These are phyloP conservation scores for Platyscapa corneri DNA, from an alignment of 1,140 invertebrate genomes.

Conservation along the genomic window DNA sequence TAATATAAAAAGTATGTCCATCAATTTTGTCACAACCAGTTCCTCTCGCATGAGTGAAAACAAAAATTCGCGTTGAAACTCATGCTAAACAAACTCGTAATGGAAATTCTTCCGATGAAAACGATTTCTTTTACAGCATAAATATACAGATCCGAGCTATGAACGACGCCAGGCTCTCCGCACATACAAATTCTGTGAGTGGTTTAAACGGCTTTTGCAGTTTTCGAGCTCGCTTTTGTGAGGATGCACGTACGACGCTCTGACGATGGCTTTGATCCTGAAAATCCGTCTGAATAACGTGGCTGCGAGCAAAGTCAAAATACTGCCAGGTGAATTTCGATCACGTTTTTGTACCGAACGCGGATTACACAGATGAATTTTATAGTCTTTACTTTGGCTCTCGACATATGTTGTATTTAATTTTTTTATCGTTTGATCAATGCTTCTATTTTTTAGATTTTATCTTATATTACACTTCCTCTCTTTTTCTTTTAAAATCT, in stretches of 20 bases:
- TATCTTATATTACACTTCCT: no score
- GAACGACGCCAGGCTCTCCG: no score
- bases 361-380: not conserved
- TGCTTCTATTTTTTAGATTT: not conserved
- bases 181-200: not conserved
- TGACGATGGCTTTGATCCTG: not conserved
- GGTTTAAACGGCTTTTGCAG: not conserved
- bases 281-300: not conserved
- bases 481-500: no score
- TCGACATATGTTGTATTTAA: not conserved
- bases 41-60: not conserved
- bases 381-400: not conserved
- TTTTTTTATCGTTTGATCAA: not conserved
- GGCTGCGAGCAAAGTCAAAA: not conserved
- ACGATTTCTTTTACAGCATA: not conserved
- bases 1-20: not conserved
- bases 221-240: not conserved
- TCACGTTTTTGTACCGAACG: not conserved
- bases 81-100: not conserved
- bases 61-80: not conserved
- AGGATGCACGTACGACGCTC: not conserved
- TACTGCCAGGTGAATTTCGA: not conserved
- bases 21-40: not conserved
- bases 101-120: not conserved
- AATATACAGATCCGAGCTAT: not conserved